These are phyloP conservation scores for Bryconaethiops microstoma DNA, from an alignment of 2,797 vertebrate genomes.

Conservation along the genomic window DNA sequence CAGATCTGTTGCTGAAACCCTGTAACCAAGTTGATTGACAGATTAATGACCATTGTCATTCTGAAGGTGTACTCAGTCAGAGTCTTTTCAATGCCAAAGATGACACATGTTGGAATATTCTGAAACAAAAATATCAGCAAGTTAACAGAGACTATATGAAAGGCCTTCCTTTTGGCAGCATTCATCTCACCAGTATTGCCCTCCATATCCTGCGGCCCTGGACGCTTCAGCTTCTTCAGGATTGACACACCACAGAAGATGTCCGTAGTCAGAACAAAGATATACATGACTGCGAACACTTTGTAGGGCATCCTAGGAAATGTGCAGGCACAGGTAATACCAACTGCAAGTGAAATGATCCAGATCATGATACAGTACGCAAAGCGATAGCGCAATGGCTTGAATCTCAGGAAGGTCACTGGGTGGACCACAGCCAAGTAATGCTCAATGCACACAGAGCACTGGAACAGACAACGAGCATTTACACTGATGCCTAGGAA, in stretches of 20 bases:
- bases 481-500: background rate
- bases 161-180: background rate
- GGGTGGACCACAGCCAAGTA: background rate
- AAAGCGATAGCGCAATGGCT: background rate
- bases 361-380: background rate
- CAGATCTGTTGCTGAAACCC: too few species aligned
- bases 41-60: too few species aligned
- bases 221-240: too few species aligned
- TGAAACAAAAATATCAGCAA: background rate
- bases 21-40: too few species aligned
- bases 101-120: background rate
- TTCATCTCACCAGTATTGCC: too few species aligned
- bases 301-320: background rate
- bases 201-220: too few species aligned
- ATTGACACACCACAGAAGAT: too few species aligned
- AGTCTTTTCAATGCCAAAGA: background rate
- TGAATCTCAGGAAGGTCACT: background rate
- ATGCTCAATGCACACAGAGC: background rate
- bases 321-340: background rate
- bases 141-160: background rate
- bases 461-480: background rate
- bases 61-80: too few species aligned
- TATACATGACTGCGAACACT: too few species aligned
- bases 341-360: background rate
- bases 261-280: too few species aligned